Evolutionary conservation across 2,888 invertebrate genomes (phyloP), one percentile per base, ranked within the genome.

Genomic region (Chironomus tentans): DNA sequence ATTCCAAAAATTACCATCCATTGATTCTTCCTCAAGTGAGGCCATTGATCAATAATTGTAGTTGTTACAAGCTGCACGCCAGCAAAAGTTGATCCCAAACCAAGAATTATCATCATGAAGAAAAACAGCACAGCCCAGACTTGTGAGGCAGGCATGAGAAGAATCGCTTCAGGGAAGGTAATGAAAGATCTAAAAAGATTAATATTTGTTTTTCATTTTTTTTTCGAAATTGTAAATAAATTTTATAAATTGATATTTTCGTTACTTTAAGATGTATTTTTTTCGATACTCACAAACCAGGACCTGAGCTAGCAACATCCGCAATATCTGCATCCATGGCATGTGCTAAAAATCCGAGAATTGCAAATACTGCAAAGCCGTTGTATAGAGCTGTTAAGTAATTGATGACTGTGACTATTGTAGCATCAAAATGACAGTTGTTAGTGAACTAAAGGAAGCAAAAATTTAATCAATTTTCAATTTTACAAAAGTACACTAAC

Each of bases 361-460:
- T 90, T 47, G 92, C 88, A 85, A 93, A 93, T 76, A 93, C 91
- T 3, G 90, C 91, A 78, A 92, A 89, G 0, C 92, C 92, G 21
- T 93, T 92, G 81, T 92, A 92, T 77, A 92, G 84, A 0, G 91
- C 91, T 0, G 92, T 93, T 78, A 88, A 85, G 79, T 89, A 89
- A 83, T 91, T 92, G 78, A 90, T 87, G 0, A 88, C 82, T 38
- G 89, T 88, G 73, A 93, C 92, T 78, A 93, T 87, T 38, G 92
- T 82, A 0, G 92, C 91, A 81, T 94, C 93, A 78, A 89, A 89
- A 80, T 90, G 87, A 78, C 89, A 89, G 82, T 91, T 90, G 81
- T 92, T 92, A 71, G 83, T 84, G 81, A 91, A 93, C 79, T 80
- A 76, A 22, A 56, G 6, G 22, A 13, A 4, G 13, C 28, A 28